Evolutionary conservation across 1,140 invertebrate genomes (phyloP).

Genomic region (Battus philenor): DNA sequence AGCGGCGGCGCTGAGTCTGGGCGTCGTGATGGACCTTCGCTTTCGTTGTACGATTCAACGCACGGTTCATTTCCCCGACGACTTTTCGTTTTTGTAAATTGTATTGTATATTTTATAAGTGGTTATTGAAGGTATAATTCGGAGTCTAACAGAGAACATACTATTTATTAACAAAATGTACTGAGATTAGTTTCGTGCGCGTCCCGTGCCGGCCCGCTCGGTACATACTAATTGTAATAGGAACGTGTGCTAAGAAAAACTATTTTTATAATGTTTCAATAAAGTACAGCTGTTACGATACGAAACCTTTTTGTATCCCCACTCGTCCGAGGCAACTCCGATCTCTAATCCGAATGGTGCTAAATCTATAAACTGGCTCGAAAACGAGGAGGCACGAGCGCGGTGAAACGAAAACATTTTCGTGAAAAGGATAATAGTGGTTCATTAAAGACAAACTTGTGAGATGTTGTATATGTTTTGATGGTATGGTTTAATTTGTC

Average conservation of each 20-base stretch:
- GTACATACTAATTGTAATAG: constrained; percentile 46
- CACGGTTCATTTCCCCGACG: constrained; percentile 42
- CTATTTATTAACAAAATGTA: constrained; percentile 65
- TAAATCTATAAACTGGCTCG: constrained; percentile 33
- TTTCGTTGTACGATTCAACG: constrained; percentile 60
- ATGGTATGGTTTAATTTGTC: no score
- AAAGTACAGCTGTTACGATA: constrained; percentile 67
- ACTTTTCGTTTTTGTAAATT: constrained; percentile 64
- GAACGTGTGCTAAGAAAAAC: constrained; percentile 60
- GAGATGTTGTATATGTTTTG: no score
- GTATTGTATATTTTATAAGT: constrained; percentile 70
- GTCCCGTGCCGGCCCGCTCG: constrained; percentile 14
- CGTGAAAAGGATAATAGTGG: no score
- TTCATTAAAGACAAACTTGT: no score
- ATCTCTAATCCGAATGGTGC: constrained; percentile 63
- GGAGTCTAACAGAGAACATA: constrained; percentile 51
- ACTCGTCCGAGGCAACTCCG: constrained; percentile 40
- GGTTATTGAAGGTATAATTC: constrained; percentile 54
- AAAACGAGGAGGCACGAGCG: not conserved
- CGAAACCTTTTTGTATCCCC: constrained; percentile 57
- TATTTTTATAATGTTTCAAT: constrained; percentile 74
- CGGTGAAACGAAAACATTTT: not conserved
- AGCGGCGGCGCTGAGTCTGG: constrained; percentile 19
- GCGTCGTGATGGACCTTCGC: constrained; percentile 37
- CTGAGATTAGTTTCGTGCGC: constrained; percentile 50